Evolutionary conservation across 2,888 invertebrate species (phyloP).

Genomic region (Neria commutata): DNA sequence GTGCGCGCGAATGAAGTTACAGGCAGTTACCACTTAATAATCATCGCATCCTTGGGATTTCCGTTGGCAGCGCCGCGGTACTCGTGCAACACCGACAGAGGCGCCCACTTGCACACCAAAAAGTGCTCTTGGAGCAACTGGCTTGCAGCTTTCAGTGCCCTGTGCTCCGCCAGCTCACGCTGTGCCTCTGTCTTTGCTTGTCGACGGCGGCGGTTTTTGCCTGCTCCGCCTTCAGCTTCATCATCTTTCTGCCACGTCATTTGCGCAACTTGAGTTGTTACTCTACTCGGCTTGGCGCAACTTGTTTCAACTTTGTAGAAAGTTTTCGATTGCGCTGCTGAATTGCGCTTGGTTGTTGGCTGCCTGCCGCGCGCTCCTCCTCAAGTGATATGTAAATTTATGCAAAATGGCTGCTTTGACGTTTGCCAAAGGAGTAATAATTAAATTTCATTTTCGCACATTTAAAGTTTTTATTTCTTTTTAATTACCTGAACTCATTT

Average conservation of each 20-base stretch:
- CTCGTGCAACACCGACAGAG: too few relatives aligned
- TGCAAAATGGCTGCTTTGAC: conserved; percentile 39
- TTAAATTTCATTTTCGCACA: conserved; percentile 49
- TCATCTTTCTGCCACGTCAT: too few relatives aligned
- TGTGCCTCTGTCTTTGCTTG: background rate
- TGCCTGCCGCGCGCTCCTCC: background rate
- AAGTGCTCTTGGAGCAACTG: too few relatives aligned
- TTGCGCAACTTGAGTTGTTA: background rate
- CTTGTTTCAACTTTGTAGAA: conserved; percentile 51
- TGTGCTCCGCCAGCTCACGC: background rate
- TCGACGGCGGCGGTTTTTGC: background rate
- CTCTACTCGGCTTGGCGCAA: conserved; percentile 25
- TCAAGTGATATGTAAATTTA: conserved; percentile 55
- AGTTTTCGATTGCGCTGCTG: conserved; percentile 51
- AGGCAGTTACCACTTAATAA: conserved; percentile 4
- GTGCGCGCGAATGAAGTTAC: too few relatives aligned
- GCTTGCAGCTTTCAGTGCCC: too few relatives aligned
- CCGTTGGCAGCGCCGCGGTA: too few relatives aligned
- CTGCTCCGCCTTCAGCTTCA: too few relatives aligned
- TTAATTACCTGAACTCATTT: conserved; percentile 44
- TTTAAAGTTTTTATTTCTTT: conserved; percentile 47
- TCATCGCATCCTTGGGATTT: conserved; percentile 3
- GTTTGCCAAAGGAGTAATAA: conserved; percentile 34
- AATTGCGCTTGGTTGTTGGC: background rate
- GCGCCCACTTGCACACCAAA: too few relatives aligned